phyloP scores from a whole-genome alignment of 2,113 vertebrate genomes.

The Bettongia penicillata region DNA sequence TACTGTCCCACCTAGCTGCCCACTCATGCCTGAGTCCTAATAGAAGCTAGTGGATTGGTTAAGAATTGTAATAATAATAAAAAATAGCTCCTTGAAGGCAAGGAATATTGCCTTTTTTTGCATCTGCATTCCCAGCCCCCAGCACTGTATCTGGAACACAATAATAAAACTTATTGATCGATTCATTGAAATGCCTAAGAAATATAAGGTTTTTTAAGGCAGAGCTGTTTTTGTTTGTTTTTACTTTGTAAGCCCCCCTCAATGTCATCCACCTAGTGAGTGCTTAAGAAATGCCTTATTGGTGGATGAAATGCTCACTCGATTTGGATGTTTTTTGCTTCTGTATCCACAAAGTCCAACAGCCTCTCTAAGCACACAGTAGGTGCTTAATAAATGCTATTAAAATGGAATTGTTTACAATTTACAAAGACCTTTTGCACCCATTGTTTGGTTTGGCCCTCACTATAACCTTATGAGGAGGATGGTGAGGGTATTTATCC shows the following conservation, averaged over 20 bases:
- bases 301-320: not conserved
- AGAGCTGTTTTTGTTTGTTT: too few relatives aligned
- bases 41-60: not conserved
- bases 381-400: not conserved
- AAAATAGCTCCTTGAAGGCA: not conserved
- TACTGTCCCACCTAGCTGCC: not conserved
- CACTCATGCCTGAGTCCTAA: not conserved
- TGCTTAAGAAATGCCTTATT: too few relatives aligned
- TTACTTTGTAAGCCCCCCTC: too few relatives aligned
- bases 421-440: not conserved
- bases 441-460: not conserved
- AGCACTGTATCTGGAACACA: not conserved
- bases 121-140: not conserved
- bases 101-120: not conserved
- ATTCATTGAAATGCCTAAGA: not conserved
- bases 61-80: not conserved
- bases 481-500: not conserved
- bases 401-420: not conserved
- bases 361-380: not conserved
- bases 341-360: not conserved
- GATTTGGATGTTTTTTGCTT: not conserved
- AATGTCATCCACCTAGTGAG: too few relatives aligned
- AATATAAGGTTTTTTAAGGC: too few relatives aligned
- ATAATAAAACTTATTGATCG: not conserved
- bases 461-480: not conserved